These are phyloP conservation scores for Trichogramma evanescens DNA, from an alignment of 2,888 invertebrate species.

Conservation along the genomic window DNA sequence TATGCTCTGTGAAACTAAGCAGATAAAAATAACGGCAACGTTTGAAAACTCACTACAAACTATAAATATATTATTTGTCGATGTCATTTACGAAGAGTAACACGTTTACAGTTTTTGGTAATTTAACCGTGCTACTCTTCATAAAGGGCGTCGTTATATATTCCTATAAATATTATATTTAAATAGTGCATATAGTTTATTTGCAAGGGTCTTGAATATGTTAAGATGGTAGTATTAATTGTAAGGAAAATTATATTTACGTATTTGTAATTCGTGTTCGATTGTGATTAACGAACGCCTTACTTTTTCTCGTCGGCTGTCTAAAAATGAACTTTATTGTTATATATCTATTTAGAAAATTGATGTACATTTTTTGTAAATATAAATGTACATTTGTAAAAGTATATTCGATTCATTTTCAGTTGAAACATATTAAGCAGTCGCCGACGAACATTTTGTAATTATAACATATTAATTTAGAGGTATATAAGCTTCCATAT, in stretches of 20 bases:
- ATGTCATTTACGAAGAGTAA: no score
- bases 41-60: slow-evolving; percentile 4
- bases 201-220: no score
- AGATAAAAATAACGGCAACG: slow-evolving; percentile 12
- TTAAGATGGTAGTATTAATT: no score
- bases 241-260: not conserved
- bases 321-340: slow-evolving; percentile 25
- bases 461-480: no score
- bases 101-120: no score
- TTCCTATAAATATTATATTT: no score
- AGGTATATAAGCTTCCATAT: no score
- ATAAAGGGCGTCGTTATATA: no score
- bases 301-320: slow-evolving; percentile 29
- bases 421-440: not conserved
- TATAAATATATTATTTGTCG: no score
- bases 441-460: not conserved
- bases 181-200: no score
- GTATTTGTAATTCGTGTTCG: not conserved
- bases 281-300: slow-evolving; percentile 27
- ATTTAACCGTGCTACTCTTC: no score
- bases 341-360: slow-evolving; percentile 33
- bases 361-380: slow-evolving; percentile 37
- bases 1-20: not conserved
- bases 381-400: slow-evolving; percentile 15
- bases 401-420: not conserved